Percentiles rank a stretch among this genome's conserved stretches.
These are phyloP conservation scores for Polydrusus tereticollis DNA, from an alignment of 2,888 invertebrate genomes.

Conservation along the genomic window DNA sequence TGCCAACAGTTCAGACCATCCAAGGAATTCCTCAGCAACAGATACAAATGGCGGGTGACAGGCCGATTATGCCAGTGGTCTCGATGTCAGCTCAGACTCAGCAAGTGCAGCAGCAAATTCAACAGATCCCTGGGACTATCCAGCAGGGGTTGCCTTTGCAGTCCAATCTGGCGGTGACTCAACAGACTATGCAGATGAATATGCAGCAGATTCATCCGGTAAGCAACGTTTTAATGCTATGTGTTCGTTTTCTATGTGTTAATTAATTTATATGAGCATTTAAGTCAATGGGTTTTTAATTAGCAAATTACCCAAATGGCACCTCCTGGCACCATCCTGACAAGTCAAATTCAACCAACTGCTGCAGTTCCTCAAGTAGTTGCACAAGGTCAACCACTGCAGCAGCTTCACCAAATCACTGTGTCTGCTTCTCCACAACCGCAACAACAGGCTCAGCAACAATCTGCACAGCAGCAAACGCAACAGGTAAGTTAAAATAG, in stretches of 20 bases:
- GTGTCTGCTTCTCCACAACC: conserved; percentile 35
- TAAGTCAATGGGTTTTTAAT: conserved; percentile 23
- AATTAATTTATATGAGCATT: conserved; percentile 17
- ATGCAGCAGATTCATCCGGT: conserved; percentile 75
- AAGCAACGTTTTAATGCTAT: conserved; percentile 55
- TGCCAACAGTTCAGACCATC: conserved; percentile 70
- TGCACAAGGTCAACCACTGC: conserved; percentile 59
- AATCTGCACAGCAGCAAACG: conserved; percentile 61
- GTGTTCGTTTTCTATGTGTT: too few relatives aligned
- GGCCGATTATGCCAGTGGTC: conserved; percentile 76
- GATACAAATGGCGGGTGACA: conserved; percentile 68
- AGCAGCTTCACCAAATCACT: conserved; percentile 56
- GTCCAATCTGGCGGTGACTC: conserved; percentile 66
- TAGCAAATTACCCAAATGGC: conserved; percentile 69
- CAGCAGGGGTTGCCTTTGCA: conserved; percentile 73
- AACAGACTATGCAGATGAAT: conserved; percentile 66
- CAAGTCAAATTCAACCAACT: conserved; percentile 65
- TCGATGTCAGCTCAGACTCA: conserved; percentile 70
- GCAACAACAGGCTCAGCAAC: conserved; percentile 54
- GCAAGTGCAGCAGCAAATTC: conserved; percentile 71
- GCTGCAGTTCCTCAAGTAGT: conserved; percentile 62
- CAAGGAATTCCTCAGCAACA: conserved; percentile 69
- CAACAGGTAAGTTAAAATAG: conserved; percentile 52
- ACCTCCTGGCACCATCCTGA: conserved; percentile 67
- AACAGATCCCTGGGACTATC: conserved; percentile 66